Conservation (phyloP, 2,113 vertebrate genomes). For the Xiphophorus maculatus region DNA sequence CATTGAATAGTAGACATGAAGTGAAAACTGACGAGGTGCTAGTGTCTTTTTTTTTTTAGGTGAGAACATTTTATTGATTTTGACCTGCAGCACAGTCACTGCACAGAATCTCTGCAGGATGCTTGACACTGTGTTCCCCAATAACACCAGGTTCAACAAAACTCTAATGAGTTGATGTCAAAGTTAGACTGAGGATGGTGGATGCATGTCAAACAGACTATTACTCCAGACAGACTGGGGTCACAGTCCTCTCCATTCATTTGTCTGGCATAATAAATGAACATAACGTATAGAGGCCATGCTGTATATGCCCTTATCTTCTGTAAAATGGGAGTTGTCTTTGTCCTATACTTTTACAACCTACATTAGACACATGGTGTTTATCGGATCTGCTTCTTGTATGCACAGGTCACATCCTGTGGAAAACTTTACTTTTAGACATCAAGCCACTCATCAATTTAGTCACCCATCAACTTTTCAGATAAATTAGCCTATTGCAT, state of each 20-base stretch:
- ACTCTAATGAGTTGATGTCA: slow-evolving; percentile 12
- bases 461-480: not conserved
- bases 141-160: slow-evolving; percentile 14
- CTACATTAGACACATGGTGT: not conserved
- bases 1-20: slow-evolving; percentile 13
- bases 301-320: not conserved
- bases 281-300: not conserved
- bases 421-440: not conserved
- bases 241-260: slow-evolving; percentile 3
- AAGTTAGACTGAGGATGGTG: slow-evolving; percentile 4
- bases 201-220: not conserved
- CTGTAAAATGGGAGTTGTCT: not conserved
- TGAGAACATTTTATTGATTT: slow-evolving; percentile 52
- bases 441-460: not conserved
- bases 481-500: not conserved
- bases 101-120: slow-evolving; percentile 26
- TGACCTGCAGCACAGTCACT: slow-evolving; percentile 24
- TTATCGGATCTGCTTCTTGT: not conserved
- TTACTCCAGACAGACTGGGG: slow-evolving; percentile 11
- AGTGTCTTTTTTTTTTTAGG: slow-evolving; percentile 29
- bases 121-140: slow-evolving; percentile 38
- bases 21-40: slow-evolving; percentile 12
- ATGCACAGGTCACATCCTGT: not conserved
- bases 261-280: slow-evolving; percentile 3
- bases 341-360: not conserved